Evolutionary conservation across 2,113 vertebrate genomes (phyloP).

Genomic region (Hassar affinis): DNA sequence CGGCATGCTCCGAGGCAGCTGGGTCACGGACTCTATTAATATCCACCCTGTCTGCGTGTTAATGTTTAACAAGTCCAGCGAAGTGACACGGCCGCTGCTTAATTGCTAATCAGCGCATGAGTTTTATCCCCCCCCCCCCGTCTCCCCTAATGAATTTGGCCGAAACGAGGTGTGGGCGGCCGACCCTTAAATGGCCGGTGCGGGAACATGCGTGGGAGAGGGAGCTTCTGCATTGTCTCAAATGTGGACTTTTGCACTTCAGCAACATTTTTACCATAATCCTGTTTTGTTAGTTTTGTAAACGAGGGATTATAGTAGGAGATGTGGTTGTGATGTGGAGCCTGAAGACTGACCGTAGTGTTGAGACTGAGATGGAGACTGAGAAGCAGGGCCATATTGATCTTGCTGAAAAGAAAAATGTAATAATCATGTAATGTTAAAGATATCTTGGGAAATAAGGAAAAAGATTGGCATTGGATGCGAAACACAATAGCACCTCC

Average conservation of each 20-base stretch:
- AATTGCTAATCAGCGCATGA: slow-evolving; percentile 77
- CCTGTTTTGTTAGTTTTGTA: not conserved
- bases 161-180: slow-evolving; percentile 71
- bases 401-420: not conserved
- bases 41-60: slow-evolving; percentile 65
- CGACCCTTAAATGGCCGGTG: slow-evolving; percentile 62
- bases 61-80: slow-evolving; percentile 72
- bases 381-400: not conserved
- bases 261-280: not conserved
- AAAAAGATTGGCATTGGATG: too few relatives aligned
- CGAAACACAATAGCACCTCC: too few relatives aligned
- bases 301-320: not conserved
- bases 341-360: not conserved
- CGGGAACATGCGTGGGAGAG: slow-evolving; percentile 68
- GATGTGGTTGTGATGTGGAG: not conserved
- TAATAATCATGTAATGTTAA: too few relatives aligned
- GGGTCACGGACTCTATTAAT: slow-evolving; percentile 72
- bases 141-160: slow-evolving; percentile 70
- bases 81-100: slow-evolving; percentile 71
- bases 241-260: not conserved
- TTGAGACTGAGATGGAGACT: not conserved
- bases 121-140: slow-evolving; percentile 70
- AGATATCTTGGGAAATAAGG: too few relatives aligned
- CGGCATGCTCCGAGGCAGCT: slow-evolving; percentile 13
- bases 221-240: slow-evolving; percentile 36